phyloP scores from a whole-genome alignment of 2,113 vertebrate genomes.

The Rhea americana region DNA sequence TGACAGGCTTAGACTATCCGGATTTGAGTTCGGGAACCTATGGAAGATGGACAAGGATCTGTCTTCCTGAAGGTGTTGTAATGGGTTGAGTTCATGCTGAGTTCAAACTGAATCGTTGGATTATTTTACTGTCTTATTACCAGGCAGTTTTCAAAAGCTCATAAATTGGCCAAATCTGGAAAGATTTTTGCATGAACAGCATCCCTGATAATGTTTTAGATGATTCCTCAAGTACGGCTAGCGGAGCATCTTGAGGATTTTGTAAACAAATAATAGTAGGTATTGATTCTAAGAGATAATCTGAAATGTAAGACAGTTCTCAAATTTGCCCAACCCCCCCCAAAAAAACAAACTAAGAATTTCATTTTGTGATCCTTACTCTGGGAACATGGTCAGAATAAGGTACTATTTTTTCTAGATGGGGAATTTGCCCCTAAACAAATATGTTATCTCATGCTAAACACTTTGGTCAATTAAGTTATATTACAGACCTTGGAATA shows the following conservation, averaged over 20 bases:
- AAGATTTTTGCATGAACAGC: neutral
- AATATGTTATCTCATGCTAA: neutral
- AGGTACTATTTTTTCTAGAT: neutral
- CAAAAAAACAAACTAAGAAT: too few relatives aligned
- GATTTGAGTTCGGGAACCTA: neutral
- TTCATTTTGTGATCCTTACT: too few relatives aligned
- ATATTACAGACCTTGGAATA: neutral
- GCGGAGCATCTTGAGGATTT: neutral
- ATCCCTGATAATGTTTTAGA: neutral
- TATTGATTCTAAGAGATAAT: neutral
- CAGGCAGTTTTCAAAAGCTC: neutral
- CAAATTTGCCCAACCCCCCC: neutral
- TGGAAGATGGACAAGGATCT: slow-evolving; percentile 26
- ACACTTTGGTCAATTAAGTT: neutral
- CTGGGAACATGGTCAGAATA: neutral
- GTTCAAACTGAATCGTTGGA: neutral
- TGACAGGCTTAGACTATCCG: neutral
- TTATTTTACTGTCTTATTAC: neutral
- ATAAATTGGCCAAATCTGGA: neutral
- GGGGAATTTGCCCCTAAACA: neutral
- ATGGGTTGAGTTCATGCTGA: slow-evolving; percentile 18
- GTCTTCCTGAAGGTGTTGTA: neutral
- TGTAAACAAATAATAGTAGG: neutral
- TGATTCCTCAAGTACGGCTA: slow-evolving; percentile 27
- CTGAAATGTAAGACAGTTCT: neutral